Conservation (phyloP, 2,797 vertebrate genomes). For the Hypotaenidia okinawae region DNA sequence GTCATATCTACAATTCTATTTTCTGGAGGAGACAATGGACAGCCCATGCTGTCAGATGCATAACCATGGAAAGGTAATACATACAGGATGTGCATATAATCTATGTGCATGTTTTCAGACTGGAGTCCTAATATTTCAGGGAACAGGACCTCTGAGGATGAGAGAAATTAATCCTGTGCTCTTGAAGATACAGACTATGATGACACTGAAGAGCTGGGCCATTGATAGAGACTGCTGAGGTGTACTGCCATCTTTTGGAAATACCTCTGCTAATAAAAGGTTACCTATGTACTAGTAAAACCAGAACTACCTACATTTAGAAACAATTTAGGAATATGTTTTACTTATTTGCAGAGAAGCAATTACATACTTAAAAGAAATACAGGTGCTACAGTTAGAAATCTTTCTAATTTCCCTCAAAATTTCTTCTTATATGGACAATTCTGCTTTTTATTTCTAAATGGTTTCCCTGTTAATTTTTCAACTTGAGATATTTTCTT, state of each 20-base stretch:
- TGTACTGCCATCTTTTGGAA: neutral
- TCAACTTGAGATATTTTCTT: neutral
- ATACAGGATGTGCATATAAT: neutral
- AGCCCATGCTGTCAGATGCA: neutral
- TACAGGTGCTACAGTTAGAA: neutral
- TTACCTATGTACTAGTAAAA: neutral
- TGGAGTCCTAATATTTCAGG: neutral
- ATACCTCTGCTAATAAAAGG: neutral
- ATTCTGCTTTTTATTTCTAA: neutral
- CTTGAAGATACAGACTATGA: conserved; percentile 20
- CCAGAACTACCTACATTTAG: neutral
- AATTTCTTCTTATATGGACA: neutral
- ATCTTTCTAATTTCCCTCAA: neutral
- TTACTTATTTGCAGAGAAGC: neutral
- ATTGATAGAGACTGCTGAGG: neutral
- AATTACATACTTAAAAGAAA: neutral
- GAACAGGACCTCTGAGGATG: neutral
- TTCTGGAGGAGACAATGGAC: neutral
- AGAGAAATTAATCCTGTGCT: neutral
- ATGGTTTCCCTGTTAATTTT: neutral
- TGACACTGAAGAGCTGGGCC: neutral
- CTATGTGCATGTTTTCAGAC: conserved; percentile 21
- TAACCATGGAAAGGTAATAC: neutral
- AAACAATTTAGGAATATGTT: neutral
- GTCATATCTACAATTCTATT: neutral